Evolutionary conservation across 2,113 vertebrate genomes (phyloP).

Genomic region (Dasyurus viverrinus): DNA sequence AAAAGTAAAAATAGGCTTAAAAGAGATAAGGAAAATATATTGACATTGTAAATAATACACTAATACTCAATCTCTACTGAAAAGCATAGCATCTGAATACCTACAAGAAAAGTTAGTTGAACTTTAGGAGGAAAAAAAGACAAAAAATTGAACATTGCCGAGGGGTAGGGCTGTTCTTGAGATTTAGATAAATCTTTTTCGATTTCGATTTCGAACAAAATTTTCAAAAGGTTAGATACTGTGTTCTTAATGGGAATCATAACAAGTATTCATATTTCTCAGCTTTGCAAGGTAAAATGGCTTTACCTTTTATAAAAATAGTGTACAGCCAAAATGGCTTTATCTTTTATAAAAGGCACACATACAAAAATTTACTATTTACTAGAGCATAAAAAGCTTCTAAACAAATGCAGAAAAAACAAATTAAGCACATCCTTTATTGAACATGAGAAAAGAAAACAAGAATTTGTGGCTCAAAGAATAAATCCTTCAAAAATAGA

Average conservation of each 20-base stretch:
- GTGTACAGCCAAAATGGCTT: no score
- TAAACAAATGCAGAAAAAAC: neutral
- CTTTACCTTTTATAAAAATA: no score
- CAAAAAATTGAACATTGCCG: neutral
- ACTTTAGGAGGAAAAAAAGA: neutral
- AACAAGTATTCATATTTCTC: neutral
- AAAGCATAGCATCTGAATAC: neutral
- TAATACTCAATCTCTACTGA: neutral
- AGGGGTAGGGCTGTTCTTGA: neutral
- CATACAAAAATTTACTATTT: neutral
- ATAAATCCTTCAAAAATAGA: neutral
- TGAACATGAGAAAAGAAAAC: neutral
- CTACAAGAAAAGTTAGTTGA: neutral
- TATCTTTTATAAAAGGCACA: no score
- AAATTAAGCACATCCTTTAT: neutral
- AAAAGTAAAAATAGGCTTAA: neutral
- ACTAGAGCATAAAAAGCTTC: neutral
- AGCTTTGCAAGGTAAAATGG: neutral
- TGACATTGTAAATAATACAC: neutral
- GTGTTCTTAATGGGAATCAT: neutral
- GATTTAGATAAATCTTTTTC: neutral
- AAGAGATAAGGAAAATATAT: neutral
- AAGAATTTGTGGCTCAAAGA: neutral
- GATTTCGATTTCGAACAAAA: no score
- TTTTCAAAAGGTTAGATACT: no score